Conservation (phyloP, 2,888 invertebrate species). For the Meloe dianella region DNA sequence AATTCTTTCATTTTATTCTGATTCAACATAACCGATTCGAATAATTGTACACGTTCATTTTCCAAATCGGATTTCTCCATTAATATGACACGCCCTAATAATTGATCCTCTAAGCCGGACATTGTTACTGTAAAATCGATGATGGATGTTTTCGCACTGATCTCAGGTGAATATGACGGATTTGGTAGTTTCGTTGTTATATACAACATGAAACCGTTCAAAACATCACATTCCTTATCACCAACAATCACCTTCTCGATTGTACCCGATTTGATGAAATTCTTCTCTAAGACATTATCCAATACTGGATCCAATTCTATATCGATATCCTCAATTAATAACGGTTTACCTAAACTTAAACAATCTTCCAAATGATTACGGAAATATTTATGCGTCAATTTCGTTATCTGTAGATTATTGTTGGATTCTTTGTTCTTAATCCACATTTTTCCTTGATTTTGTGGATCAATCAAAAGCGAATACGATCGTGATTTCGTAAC, state of each 20-base stretch:
- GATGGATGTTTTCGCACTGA: conserved; percentile 94
- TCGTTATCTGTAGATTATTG: conserved; percentile 92
- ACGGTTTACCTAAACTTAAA: conserved; percentile 66
- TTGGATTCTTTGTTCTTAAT: conserved; percentile 90
- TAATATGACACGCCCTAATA: conserved; percentile 89
- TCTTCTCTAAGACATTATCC: conserved; percentile 95
- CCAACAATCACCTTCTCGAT: conserved; percentile 94
- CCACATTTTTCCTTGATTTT: conserved; percentile 97
- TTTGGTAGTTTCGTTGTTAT: conserved; percentile 96
- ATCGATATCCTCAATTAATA: conserved; percentile 93
- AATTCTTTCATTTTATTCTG: conserved; percentile 95
- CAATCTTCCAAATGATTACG: conserved; percentile 58
- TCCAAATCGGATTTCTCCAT: conserved; percentile 97
- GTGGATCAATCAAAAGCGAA: conserved; percentile 93
- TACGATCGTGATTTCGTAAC: conserved; percentile 95
- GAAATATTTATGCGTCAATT: conserved; percentile 95
- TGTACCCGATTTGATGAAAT: conserved; percentile 96
- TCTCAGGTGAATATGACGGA: conserved; percentile 95
- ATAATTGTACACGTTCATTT: conserved; percentile 88
- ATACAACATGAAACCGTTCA: conserved; percentile 94
- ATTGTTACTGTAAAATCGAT: conserved; percentile 98
- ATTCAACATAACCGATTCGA: conserved; percentile 96
- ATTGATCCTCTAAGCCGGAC: conserved; percentile 90
- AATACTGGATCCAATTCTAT: conserved; percentile 95
- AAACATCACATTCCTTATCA: conserved; percentile 96